Percentiles rank a stretch among this genome's conserved stretches.
Evolutionary conservation across 2,113 vertebrate species (phyloP).

Genomic region (Columba livia): DNA sequence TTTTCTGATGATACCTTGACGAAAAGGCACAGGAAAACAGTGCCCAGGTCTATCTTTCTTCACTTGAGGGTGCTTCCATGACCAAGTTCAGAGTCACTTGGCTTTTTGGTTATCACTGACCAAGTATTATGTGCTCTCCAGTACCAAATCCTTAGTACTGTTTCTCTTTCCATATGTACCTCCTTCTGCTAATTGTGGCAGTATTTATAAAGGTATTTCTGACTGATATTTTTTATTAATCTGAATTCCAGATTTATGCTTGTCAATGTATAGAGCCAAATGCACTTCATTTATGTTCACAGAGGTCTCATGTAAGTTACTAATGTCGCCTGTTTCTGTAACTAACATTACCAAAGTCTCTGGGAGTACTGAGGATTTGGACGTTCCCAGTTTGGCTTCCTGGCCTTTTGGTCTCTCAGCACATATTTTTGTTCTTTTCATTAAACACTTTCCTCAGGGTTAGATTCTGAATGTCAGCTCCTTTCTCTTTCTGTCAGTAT

Average conservation of each 20-base stretch:
- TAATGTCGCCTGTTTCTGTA: neutral
- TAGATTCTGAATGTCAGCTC: neutral
- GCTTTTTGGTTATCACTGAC: neutral
- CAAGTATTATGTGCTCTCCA: neutral
- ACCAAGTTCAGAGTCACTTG: neutral
- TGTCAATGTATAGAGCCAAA: neutral
- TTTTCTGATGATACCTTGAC: neutral
- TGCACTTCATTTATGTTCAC: neutral
- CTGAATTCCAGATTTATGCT: neutral
- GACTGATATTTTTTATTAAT: neutral
- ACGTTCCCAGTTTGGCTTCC: neutral
- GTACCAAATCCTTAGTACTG: neutral
- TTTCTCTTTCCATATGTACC: neutral
- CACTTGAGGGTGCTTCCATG: neutral
- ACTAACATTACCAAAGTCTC: neutral
- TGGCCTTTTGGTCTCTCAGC: neutral
- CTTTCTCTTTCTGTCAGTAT: slow-evolving; percentile 2
- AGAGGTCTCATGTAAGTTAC: neutral
- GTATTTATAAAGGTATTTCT: neutral
- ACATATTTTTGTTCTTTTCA: slow-evolving; percentile 2
- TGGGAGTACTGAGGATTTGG: neutral
- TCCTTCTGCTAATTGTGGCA: neutral
- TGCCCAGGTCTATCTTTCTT: neutral
- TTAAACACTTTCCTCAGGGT: neutral
- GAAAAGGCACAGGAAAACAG: neutral